Evolutionary conservation across 1,140 invertebrate genomes (phyloP), one percentile per base, ranked within the genome.

Genomic region (Dryas iulia): DNA sequence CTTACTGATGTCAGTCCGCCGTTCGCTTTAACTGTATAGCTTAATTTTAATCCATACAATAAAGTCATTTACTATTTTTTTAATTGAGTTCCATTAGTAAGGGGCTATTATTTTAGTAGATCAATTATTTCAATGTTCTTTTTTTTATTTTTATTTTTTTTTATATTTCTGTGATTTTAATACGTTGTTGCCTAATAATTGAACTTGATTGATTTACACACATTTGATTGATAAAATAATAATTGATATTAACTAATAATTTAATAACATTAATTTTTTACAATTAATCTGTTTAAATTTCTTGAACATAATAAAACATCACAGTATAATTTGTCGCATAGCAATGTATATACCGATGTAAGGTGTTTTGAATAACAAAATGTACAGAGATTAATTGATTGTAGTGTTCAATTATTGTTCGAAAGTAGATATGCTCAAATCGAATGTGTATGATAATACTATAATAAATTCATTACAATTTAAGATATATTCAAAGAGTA

Each of bases 401-500:
- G 54, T 73, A 67, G 53, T 56, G 33, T 69, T 72, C 63, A 60
- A 58, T 60, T 52, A 62, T 66, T 26, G 33, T 66, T 72, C 65
- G 66, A 65, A 57, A 65, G 57, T 70, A 74, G 67, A 72, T 76
- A 69, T 53, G 74, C 68, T 83, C 79, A 82, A 83, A 83, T 72
- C 68, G 62, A 77, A 69, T 74, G 57, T 69, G 68, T 72, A 64
- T 59, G 47, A 76, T 69, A 68, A 76, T 66, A 72, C 30, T 70
- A 65, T 56, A 71, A 58, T 63, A 61, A 69, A 73, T 63, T 73
- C 68, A 72, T 28, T 73, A 72, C 64, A 73, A 59, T 63, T 60
- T 81, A 76, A 73, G 59, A 66, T 76, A 73, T 71, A 74, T 65
- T 72, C 59, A 66, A 76, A 81, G 65, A 77, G 74, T 79, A 76